Conservation (phyloP, 2,888 invertebrate genomes). For the Steromphala cineraria region DNA sequence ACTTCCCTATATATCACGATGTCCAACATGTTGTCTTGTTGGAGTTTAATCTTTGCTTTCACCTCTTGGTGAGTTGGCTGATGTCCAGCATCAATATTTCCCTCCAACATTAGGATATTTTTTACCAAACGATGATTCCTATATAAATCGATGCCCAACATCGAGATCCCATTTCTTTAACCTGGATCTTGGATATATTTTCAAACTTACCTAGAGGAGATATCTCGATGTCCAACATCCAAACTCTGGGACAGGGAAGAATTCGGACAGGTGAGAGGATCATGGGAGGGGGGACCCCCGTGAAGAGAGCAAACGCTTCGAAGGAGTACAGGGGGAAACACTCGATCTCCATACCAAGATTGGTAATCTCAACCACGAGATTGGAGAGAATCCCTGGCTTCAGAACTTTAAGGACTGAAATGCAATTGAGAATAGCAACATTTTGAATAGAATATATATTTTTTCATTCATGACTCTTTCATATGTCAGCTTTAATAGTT, state of each 20-base stretch:
- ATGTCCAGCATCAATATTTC: too few species aligned
- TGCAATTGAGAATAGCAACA: neutral
- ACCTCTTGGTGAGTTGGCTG: too few species aligned
- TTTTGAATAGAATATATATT: neutral
- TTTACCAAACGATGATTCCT: too few species aligned
- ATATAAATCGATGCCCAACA: too few species aligned
- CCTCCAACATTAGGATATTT: too few species aligned
- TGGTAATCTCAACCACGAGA: conserved; percentile 4
- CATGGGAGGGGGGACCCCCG: neutral
- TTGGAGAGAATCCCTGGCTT: neutral
- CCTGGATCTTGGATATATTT: too few species aligned
- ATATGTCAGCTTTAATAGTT: too few species aligned
- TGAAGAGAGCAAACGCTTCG: conserved; percentile 20
- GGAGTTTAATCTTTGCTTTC: too few species aligned
- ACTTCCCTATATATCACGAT: too few species aligned
- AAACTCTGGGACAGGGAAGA: neutral
- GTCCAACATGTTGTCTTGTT: too few species aligned
- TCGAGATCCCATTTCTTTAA: too few species aligned
- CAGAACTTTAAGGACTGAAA: neutral
- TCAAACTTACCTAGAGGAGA: neutral
- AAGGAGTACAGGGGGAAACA: conserved; percentile 12
- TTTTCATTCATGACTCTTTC: neutral
- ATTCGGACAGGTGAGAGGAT: neutral
- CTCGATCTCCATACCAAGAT: conserved; percentile 17
- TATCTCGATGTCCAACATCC: neutral